These are phyloP conservation scores for Achatina immaculata DNA, from an alignment of 1,140 invertebrate species.

Conservation along the genomic window DNA sequence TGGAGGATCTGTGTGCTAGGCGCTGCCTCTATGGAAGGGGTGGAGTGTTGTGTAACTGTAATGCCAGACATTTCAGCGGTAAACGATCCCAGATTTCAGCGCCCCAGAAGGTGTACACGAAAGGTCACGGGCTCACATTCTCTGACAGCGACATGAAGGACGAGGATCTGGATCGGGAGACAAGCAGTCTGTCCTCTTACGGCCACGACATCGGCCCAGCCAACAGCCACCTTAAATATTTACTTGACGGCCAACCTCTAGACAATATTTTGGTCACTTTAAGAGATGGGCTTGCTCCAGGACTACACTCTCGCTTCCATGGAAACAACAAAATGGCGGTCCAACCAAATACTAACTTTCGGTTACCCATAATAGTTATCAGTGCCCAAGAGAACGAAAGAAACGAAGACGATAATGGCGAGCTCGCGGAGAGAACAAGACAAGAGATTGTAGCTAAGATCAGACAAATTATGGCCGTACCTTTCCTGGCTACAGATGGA, in stretches of 20 bases:
- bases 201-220: no score
- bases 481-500: background rate
- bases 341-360: no score
- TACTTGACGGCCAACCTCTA: background rate
- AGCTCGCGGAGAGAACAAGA: background rate
- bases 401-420: background rate
- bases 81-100: background rate
- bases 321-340: no score
- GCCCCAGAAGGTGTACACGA: background rate
- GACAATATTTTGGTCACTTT: background rate
- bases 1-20: background rate
- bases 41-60: slow-evolving; percentile 28
- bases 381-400: no score
- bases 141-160: background rate
- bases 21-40: slow-evolving; percentile 20
- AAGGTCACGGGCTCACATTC: background rate
- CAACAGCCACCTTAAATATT: background rate
- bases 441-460: no score
- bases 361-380: no score
- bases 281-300: background rate
- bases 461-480: background rate
- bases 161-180: background rate
- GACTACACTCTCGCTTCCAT: background rate
- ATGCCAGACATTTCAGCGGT: slow-evolving; percentile 22
- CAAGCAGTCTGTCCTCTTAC: background rate